Conservation (phyloP, 2,797 vertebrate species). For the Catamblyrhynchus diadema region DNA sequence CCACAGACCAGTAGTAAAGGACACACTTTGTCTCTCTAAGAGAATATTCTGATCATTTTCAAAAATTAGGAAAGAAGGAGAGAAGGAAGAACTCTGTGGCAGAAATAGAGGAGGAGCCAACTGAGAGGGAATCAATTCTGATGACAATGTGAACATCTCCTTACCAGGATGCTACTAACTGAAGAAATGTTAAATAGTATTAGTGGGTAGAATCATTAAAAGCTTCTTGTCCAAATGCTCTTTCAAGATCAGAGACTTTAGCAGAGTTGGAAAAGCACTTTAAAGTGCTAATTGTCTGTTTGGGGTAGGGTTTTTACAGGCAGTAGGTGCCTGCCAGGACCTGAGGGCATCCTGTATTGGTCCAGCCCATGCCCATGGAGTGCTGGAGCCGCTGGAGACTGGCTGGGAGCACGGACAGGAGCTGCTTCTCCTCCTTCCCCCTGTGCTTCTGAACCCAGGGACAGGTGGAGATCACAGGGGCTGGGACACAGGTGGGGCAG, state of each 20-base stretch:
- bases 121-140: neutral
- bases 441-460: neutral
- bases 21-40: neutral
- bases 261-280: neutral
- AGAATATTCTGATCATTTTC: neutral
- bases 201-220: neutral
- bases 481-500: neutral
- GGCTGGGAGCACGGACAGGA: neutral
- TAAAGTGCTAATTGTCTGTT: conserved; percentile 37
- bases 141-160: neutral
- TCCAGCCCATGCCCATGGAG: neutral
- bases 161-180: neutral
- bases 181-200: neutral
- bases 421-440: neutral
- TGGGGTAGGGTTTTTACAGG: neutral
- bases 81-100: neutral
- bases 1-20: neutral
- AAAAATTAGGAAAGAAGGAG: neutral
- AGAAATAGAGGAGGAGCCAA: neutral
- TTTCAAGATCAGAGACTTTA: conserved; percentile 45
- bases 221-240: conserved; percentile 4
- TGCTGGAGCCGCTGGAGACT: neutral
- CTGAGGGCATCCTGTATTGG: neutral
- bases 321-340: neutral
- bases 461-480: neutral